phyloP scores from a whole-genome alignment of 1,140 invertebrate species.

The Coenobita brevimanus region DNA sequence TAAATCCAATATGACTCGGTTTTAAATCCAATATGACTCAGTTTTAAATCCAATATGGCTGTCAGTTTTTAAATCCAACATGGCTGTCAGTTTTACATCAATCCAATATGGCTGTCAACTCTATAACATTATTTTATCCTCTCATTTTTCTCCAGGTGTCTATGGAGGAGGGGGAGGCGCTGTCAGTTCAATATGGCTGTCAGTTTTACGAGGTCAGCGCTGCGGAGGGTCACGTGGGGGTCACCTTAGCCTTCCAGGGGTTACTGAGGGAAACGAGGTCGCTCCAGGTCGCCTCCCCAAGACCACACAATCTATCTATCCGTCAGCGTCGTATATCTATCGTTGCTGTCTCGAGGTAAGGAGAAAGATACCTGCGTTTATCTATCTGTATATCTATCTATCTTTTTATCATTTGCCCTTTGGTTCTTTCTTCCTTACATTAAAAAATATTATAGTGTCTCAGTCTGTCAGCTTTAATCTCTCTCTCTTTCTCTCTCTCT shows the following conservation, averaged over 20 bases:
- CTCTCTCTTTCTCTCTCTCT: not conserved
- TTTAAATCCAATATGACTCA: no score
- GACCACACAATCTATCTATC: no score
- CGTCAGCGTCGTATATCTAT: slow-evolving; percentile 83
- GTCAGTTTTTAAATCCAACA: no score
- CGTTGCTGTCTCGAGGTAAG: slow-evolving; percentile 81
- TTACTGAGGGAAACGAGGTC: slow-evolving; percentile 83
- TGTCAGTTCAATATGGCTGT: slow-evolving; percentile 84
- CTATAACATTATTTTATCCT: no score
- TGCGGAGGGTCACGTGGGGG: slow-evolving; percentile 85
- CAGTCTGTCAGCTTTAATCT: no score
- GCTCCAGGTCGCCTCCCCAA: slow-evolving; percentile 80
- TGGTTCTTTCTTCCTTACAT: not conserved
- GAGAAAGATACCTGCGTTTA: not conserved
- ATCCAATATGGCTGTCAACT: no score
- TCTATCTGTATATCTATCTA: not conserved
- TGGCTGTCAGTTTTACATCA: no score
- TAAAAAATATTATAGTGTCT: no score
- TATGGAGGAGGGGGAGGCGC: slow-evolving; percentile 86
- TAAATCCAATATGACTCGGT: no score
- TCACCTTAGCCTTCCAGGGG: slow-evolving; percentile 86
- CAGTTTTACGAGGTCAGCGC: slow-evolving; percentile 91
- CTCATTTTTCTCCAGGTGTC: slow-evolving; percentile 78
- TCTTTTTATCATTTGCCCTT: not conserved
- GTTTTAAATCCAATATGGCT: no score